A percentile compares a stretch with the other conserved stretches of the same genome.
Evolutionary conservation across 2,888 invertebrate genomes (phyloP).

Genomic region (Calameuta pallipes): DNA sequence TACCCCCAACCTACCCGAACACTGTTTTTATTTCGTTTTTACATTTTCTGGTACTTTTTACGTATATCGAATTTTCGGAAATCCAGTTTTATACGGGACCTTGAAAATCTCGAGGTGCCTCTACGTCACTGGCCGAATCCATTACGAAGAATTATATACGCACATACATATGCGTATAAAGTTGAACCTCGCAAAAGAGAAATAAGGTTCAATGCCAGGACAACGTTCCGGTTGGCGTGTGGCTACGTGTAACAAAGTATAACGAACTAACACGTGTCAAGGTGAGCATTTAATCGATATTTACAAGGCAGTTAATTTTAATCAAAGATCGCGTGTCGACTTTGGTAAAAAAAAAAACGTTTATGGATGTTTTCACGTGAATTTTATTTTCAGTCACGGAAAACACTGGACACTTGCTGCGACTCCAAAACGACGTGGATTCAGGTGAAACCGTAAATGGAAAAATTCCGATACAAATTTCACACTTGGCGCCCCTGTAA

Average conservation of each 20-base stretch:
- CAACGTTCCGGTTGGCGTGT: neutral
- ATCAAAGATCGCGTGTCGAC: constrained; percentile 43
- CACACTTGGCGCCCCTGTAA: neutral
- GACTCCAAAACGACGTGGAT: neutral
- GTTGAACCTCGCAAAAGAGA: neutral
- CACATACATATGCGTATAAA: neutral
- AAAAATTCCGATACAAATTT: neutral
- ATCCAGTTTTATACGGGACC: neutral
- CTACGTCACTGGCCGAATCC: neutral
- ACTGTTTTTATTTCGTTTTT: neutral
- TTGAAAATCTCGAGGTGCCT: neutral
- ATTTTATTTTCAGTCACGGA: neutral
- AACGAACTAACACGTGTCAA: constrained; percentile 41
- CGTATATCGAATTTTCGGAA: neutral
- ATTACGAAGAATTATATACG: neutral
- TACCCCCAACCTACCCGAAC: neutral
- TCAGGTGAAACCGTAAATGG: neutral
- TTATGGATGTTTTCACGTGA: constrained; percentile 38
- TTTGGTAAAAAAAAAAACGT: constrained; percentile 26
- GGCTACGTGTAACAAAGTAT: neutral
- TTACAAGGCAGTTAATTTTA: constrained; percentile 49
- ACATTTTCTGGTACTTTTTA: neutral
- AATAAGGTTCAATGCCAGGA: constrained; percentile 3
- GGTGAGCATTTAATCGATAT: constrained; percentile 56
- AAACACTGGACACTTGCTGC: neutral